Evolutionary conservation across 2,797 vertebrate species (phyloP), one percentile per base, ranked within the genome.

Genomic region (Bradypodion ventrale): DNA sequence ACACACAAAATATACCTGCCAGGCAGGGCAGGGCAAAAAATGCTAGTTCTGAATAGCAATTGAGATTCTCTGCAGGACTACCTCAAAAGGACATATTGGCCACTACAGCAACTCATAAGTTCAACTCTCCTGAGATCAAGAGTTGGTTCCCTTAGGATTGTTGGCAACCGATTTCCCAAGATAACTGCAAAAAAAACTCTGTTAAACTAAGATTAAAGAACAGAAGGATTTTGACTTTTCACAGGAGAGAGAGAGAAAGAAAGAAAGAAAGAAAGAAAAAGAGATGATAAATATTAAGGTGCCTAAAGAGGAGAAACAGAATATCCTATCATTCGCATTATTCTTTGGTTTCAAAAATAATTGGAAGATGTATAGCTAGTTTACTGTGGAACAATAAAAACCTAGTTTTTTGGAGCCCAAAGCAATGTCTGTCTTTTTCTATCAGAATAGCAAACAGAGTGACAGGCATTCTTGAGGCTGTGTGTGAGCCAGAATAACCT

Each of bases 181-280:
- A 93, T 93, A 93, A 93, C 86, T 90, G 78, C 87, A 72, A 76
- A 89, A 89, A 56, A 93, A 94, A 75, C 83, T 72, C 89, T 93
- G 93, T 94, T 94, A 93, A 92, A 85, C 82, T 88, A 88, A 92
- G 89, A 94, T 94, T 91, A 93, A 93, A 92, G 92, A 90, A 92
- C 91, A 92, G 62, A 72, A 83, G 90, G 88, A 90, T 94, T 94
- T 89, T 92, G 88, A 27, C 2, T 3, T 89, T 92, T 92, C 90
- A 85, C 85, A 29, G 88, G 91, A 85, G 83, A 86, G 80, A 84
- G 77, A 32, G 25, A 89, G 89, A 91, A 63, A 56, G 80, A 90
- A 89, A n/a, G 89, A 91, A 63, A 56, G 80, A 90, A 89, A n/a
- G 80, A 90, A 89, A n/a, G n/a, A 88, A 90, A 72, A 93, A 85